These are phyloP conservation scores for Sylvia atricapilla DNA, from an alignment of 2,113 vertebrate genomes.

Conservation along the genomic window DNA sequence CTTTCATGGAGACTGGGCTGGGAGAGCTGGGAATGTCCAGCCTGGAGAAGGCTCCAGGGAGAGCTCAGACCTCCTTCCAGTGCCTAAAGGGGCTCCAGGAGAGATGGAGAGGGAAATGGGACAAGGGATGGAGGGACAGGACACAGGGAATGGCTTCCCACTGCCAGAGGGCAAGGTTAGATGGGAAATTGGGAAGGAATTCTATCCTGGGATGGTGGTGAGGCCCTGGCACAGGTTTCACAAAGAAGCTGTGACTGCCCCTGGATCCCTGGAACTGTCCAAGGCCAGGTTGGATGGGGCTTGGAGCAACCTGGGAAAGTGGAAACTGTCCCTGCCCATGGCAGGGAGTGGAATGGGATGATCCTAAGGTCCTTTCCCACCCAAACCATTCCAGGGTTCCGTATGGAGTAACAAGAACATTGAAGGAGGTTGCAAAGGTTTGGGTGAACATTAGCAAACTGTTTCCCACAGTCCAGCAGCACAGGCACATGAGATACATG, in stretches of 20 bases:
- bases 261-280: neutral
- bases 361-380: neutral
- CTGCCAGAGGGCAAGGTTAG: neutral
- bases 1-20: rapidly evolving
- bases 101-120: rapidly evolving
- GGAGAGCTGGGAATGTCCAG: rapidly evolving
- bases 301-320: neutral
- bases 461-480: neutral
- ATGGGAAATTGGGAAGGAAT: neutral
- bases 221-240: rapidly evolving
- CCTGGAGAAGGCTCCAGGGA: neutral
- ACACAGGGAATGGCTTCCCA: rapidly evolving
- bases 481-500: neutral
- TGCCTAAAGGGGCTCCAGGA: neutral
- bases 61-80: rapidly evolving
- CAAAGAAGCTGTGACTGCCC: neutral
- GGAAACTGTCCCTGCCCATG: neutral
- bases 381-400: neutral
- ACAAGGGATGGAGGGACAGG: neutral
- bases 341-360: rapidly evolving
- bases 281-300: rapidly evolving
- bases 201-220: rapidly evolving
- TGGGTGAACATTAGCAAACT: neutral
- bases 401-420: neutral
- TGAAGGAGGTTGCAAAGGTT: neutral